Conservation (phyloP, 2,797 vertebrate species). For the Tangara arthus region DNA sequence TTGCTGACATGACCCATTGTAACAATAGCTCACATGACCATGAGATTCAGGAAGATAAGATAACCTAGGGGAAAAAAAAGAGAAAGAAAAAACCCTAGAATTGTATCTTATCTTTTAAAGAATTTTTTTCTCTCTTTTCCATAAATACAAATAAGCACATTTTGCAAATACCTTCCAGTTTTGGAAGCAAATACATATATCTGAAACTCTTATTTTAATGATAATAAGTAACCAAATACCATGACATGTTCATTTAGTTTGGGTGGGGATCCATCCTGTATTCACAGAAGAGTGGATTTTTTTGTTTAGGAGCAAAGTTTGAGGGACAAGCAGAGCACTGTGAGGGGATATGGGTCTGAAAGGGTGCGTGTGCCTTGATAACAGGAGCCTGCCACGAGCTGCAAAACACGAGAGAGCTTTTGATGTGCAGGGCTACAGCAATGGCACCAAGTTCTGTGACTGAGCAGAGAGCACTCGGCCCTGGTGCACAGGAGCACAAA, state of each 20-base stretch:
- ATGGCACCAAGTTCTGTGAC: neutral
- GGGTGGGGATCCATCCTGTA: neutral
- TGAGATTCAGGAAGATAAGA: neutral
- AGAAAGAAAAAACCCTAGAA: neutral
- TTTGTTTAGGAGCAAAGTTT: neutral
- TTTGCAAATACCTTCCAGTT: neutral
- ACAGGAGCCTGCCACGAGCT: fast-evolving
- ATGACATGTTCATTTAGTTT: neutral
- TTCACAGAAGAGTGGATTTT: neutral
- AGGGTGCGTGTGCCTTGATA: neutral
- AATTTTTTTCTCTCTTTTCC: neutral
- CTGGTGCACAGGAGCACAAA: neutral
- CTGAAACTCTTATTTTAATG: neutral
- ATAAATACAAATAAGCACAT: neutral
- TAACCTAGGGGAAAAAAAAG: neutral
- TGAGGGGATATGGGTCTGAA: neutral
- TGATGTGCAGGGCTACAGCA: fast-evolving
- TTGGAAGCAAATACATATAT: neutral
- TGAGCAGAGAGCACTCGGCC: neutral
- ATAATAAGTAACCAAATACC: neutral
- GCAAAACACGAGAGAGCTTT: fast-evolving
- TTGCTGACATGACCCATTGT: neutral
- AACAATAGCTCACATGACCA: conserved; percentile 11
- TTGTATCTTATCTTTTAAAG: neutral
- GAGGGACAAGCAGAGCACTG: neutral